Percentiles rank a stretch among this genome's conserved stretches.
Evolutionary conservation across 2,888 invertebrate genomes (phyloP).

Genomic region (Cephus sareptanus): DNA sequence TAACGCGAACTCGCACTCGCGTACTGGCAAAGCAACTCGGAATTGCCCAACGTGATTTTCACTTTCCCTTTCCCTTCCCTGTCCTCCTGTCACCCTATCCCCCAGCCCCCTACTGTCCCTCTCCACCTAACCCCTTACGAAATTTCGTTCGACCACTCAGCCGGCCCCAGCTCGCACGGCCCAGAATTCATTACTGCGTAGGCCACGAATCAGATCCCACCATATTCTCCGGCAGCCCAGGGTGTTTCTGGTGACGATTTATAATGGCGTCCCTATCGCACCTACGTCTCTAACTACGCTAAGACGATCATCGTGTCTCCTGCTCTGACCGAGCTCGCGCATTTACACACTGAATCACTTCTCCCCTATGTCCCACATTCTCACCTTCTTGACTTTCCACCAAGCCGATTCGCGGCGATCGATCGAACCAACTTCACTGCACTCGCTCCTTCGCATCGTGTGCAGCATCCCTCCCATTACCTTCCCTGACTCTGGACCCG

Average conservation of each 20-base stretch:
- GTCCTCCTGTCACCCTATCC: constrained; percentile 3
- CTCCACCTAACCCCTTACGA: neutral
- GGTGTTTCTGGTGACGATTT: neutral
- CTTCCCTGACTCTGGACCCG: neutral
- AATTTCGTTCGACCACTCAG: constrained; percentile 1
- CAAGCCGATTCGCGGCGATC: neutral
- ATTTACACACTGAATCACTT: neutral
- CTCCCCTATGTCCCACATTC: neutral
- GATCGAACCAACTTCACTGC: neutral
- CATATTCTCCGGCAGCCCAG: neutral
- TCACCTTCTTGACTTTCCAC: neutral
- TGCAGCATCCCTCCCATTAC: neutral
- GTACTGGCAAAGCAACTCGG: constrained; percentile 45
- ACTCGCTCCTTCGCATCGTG: neutral
- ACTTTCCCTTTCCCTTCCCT: constrained; percentile 51
- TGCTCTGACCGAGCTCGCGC: neutral
- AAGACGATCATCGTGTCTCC: neutral
- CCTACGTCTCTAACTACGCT: neutral
- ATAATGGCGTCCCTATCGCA: neutral
- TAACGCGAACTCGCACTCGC: constrained; percentile 38
- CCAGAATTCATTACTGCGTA: constrained; percentile 37
- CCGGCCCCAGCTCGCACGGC: constrained; percentile 18
- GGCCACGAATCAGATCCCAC: constrained; percentile 27
- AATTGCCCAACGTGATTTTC: constrained; percentile 60
- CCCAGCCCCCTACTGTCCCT: neutral